A percentile compares a stretch with the other conserved stretches of the same genome.
Conservation (phyloP, 2,113 vertebrate genomes). For the Chamaea fasciata region DNA sequence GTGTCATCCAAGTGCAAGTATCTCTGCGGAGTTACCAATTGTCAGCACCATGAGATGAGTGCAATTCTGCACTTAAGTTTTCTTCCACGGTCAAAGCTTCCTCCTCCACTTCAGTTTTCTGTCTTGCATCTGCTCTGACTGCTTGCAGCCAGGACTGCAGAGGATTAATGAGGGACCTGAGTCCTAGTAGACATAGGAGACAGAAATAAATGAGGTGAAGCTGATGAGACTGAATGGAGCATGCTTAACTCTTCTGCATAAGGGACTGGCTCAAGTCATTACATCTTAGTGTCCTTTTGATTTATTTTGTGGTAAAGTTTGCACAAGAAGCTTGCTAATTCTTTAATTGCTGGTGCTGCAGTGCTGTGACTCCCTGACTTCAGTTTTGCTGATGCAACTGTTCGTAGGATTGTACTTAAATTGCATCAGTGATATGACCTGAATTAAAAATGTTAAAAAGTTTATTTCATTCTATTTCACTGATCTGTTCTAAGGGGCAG, state of each 20-base stretch:
- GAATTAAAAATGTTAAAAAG: neutral
- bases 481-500: neutral
- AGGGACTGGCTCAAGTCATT: neutral
- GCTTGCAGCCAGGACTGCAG: neutral
- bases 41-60: accelerated
- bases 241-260: neutral
- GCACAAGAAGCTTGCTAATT: neutral
- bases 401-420: neutral
- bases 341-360: neutral
- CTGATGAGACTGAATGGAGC: neutral
- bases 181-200: neutral
- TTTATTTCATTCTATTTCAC: neutral
- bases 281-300: neutral
- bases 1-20: neutral
- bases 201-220: neutral
- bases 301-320: neutral
- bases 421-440: neutral
- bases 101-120: neutral
- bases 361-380: neutral
- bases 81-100: neutral
- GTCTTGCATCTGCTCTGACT: neutral
- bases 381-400: neutral
- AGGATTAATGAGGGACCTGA: neutral
- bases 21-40: neutral
- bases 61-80: neutral